phyloP scores from a whole-genome alignment of 2,888 invertebrate genomes.

The Toxonevra muliebris region DNA sequence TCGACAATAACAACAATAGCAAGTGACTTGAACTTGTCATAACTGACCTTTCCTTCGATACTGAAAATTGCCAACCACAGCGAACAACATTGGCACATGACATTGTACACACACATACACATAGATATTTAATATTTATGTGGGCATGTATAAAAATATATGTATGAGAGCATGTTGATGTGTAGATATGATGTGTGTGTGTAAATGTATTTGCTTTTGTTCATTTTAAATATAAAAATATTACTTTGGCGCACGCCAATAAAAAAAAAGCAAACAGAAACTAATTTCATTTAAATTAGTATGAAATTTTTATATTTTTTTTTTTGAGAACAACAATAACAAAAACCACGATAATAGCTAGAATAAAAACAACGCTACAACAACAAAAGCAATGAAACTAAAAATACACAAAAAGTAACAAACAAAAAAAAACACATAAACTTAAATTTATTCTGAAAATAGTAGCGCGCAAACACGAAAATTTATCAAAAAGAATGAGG shows the following conservation, averaged over 20 bases:
- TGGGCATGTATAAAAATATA: too few species aligned
- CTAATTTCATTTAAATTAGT: not conserved
- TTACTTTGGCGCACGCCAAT: constrained; percentile 5
- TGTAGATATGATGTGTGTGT: not conserved
- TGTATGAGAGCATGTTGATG: not conserved
- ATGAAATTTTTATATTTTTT: not conserved
- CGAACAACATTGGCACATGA: not conserved
- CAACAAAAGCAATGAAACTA: not conserved
- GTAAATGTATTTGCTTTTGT: not conserved
- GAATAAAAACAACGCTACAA: not conserved
- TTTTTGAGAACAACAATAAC: not conserved
- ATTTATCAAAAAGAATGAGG: too few species aligned
- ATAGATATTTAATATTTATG: not conserved
- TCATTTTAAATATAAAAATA: not conserved
- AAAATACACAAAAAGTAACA: too few species aligned
- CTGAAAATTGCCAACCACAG: not conserved
- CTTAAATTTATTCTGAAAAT: too few species aligned
- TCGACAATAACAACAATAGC: not conserved
- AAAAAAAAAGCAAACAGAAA: not conserved
- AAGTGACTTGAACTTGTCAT: constrained; percentile 25
- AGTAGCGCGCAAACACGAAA: too few species aligned
- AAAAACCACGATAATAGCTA: too few species aligned
- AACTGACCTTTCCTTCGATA: constrained; percentile 25
- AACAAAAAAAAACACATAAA: too few species aligned
- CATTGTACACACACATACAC: not conserved